These are phyloP conservation scores for Hyperoplus lanceolatus DNA, from an alignment of 2,797 vertebrate genomes.

Conservation along the genomic window DNA sequence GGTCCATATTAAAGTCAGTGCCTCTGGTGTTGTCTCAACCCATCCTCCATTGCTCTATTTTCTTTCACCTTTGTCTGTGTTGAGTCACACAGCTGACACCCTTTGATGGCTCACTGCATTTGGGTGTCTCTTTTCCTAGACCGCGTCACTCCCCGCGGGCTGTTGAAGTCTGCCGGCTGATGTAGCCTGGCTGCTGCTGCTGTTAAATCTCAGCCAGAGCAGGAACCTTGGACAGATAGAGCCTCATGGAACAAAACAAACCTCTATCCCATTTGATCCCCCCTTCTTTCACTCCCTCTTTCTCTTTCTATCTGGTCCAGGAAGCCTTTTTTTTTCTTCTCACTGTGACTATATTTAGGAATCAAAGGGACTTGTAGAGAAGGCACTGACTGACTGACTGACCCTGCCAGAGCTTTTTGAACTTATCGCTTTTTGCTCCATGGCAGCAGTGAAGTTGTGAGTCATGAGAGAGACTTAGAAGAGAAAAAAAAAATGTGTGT, in stretches of 20 bases:
- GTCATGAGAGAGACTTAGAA: constrained; percentile 34
- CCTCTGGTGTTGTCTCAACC: not conserved
- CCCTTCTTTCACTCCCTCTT: constrained; percentile 56
- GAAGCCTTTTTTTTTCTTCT: constrained; percentile 44
- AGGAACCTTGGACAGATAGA: constrained; percentile 61
- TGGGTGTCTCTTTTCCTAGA: constrained; percentile 27
- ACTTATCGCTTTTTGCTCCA: constrained; percentile 53
- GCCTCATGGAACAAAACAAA: constrained; percentile 70
- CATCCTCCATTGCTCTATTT: not conserved
- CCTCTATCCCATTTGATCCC: constrained; percentile 73
- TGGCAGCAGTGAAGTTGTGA: constrained; percentile 44
- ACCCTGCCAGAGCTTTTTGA: constrained; percentile 64
- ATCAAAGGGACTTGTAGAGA: constrained; percentile 70
- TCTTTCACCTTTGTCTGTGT: constrained; percentile 1
- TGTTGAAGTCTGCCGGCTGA: too few species aligned
- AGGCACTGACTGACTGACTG: constrained; percentile 27
- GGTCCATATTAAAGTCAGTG: not conserved
- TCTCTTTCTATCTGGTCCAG: constrained; percentile 58
- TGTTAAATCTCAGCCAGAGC: constrained; percentile 39
- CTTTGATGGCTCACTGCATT: constrained; percentile 35
- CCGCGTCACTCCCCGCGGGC: not conserved
- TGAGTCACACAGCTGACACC: constrained; percentile 10
- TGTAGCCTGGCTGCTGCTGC: too few species aligned
- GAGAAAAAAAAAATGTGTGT: not conserved
- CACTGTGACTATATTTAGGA: constrained; percentile 69